Evolutionary conservation across 2,888 invertebrate genomes (phyloP).

Genomic region (Trachelus troglodyta): DNA sequence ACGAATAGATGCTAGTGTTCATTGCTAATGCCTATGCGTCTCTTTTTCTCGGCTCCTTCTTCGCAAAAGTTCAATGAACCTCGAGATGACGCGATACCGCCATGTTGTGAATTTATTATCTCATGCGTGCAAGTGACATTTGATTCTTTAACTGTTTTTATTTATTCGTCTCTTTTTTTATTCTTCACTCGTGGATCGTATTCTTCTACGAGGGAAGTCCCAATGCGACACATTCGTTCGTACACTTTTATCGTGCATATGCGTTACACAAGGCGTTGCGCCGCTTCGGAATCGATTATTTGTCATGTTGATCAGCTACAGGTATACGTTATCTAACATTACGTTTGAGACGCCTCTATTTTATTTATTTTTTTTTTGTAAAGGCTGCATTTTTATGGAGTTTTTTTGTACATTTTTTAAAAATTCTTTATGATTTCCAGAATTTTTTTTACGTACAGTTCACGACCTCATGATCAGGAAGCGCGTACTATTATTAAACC

Average conservation of each 20-base stretch:
- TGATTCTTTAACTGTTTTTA: conserved; percentile 28
- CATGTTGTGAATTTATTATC: conserved; percentile 59
- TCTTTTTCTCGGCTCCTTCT: not conserved
- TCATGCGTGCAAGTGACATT: conserved; percentile 44
- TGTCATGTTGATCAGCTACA: not conserved
- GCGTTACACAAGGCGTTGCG: not conserved
- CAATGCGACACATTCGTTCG: not conserved
- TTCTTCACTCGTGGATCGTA: conserved; percentile 1
- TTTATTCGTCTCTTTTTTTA: conserved; percentile 13
- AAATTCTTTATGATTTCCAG: not conserved
- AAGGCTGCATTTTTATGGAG: not conserved
- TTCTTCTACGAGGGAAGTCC: not conserved
- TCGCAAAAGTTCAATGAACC: conserved; percentile 45
- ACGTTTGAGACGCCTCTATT: not conserved
- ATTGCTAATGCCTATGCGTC: not conserved
- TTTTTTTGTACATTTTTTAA: not conserved
- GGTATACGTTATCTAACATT: not conserved
- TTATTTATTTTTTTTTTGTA: not conserved
- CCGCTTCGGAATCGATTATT: not conserved
- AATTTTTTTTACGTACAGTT: not conserved
- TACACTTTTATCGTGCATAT: not conserved
- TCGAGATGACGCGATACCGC: conserved; percentile 41
- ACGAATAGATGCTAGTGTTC: not conserved
- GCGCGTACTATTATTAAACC: not conserved
- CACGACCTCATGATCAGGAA: not conserved